Evolutionary conservation across 2,888 invertebrate species (phyloP), one percentile per base, ranked within the genome.

Genomic region (Morpho helenor): DNA sequence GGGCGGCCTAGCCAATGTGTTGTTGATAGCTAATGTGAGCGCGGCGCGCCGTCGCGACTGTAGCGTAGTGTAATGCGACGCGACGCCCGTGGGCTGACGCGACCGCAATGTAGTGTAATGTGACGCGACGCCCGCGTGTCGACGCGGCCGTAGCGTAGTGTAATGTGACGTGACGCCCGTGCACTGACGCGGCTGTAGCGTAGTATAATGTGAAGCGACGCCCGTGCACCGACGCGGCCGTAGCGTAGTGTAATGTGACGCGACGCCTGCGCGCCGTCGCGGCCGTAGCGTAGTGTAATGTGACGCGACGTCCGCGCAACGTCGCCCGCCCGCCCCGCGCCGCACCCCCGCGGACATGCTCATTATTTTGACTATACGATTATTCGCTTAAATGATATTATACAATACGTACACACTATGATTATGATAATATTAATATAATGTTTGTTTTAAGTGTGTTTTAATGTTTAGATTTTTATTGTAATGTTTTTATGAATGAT

Each of bases 391-490:
- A 84, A 87, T 85, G 87, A 88, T 88, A 87, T 87, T 88, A 88
- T 87, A 87, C 86, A 82, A 31, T 87, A 88, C 86, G 82, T 88
- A 90, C 87, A 87, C 88, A 84, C 87, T 89, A 89, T 87, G 84
- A 89, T 87, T 86, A 89, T 78, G 83, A 86, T 89, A 90, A 87
- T 89, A 89, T 90, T 90, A 90, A 89, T 90, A 89, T 90, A 90
- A 89, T 90, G 87, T 88, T 90, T 90, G 90, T 90, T 90, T 90
- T 90, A 89, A 89, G 90, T 82, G 90, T 89, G 90, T 89, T 89
- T 90, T 89, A 89, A 90, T 87, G 88, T 89, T 90, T 90, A 90
- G 90, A 90, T 89, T 90, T 90, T 90, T 90, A 90, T 90, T 90
- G 85, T 90, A 90, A 90, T 90, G 90, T 90, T 90, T 90, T 90